Conservation (phyloP, 2,797 vertebrate species). For the Falco biarmicus region DNA sequence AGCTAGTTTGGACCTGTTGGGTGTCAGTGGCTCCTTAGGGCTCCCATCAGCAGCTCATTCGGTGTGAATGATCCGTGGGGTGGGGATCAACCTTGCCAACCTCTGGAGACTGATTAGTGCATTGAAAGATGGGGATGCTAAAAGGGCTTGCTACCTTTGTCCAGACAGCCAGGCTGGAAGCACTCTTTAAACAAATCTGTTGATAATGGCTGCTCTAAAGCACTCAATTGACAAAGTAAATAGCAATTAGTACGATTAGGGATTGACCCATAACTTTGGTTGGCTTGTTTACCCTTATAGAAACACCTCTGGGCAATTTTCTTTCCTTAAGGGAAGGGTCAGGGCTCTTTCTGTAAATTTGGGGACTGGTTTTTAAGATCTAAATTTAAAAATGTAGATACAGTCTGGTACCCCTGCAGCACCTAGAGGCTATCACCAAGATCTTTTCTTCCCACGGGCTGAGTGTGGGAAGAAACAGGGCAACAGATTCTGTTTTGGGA, state of each 20-base stretch:
- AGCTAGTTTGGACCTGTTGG: neutral
- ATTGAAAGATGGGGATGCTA: neutral
- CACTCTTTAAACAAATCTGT: neutral
- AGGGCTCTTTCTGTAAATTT: neutral
- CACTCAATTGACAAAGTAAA: constrained; percentile 20
- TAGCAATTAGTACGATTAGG: constrained; percentile 23
- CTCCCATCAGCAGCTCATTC: neutral
- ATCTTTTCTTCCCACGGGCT: neutral
- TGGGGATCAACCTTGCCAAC: neutral
- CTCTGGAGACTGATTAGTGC: neutral
- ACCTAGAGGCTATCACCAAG: neutral
- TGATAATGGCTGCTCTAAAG: constrained; percentile 3
- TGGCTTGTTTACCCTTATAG: neutral
- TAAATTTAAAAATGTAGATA: neutral
- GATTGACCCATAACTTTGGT: constrained; percentile 6
- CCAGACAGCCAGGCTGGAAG: neutral
- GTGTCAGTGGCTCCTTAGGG: neutral
- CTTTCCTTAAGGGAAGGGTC: neutral
- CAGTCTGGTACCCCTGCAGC: neutral
- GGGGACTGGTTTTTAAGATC: neutral
- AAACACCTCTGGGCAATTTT: neutral
- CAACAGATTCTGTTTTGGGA: neutral
- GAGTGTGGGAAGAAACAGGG: neutral
- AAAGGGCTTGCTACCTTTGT: constrained; percentile 26
- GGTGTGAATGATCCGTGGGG: neutral